phyloP scores from a whole-genome alignment of 2,888 invertebrate species.

The Sepioteuthis lessoniana region DNA sequence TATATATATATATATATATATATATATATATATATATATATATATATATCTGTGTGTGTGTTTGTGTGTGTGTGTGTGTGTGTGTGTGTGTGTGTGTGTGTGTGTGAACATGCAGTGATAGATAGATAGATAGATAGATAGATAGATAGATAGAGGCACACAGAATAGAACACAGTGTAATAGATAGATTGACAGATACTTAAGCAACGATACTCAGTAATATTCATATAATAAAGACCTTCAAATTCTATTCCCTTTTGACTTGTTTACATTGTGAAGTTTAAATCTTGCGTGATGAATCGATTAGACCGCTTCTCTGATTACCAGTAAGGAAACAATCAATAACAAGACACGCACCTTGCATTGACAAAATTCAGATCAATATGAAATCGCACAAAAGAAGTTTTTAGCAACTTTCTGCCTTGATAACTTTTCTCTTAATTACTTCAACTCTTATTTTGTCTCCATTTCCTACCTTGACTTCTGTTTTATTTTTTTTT shows the following conservation, averaged over 20 bases:
- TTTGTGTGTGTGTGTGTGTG: no score
- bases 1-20: no score
- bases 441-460: not conserved
- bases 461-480: not conserved
- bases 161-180: no score
- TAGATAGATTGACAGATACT: no score
- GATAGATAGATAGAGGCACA: no score
- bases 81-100: no score
- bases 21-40: no score
- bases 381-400: slow-evolving; percentile 11
- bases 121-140: no score
- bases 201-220: no score
- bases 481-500: not conserved
- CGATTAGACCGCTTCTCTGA: slow-evolving; percentile 1
- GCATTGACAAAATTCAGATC: not conserved
- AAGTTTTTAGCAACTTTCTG: not conserved
- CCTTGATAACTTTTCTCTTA: not conserved
- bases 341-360: not conserved
- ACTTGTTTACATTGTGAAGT: not conserved
- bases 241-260: not conserved
- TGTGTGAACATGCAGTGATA: no score
- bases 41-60: no score
- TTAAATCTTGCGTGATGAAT: not conserved
- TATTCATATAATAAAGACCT: not conserved
- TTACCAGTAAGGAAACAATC: not conserved